Base-by-base conservation (phyloP, 1,140 invertebrate species). In the Octopus bimaculoides region DNA sequence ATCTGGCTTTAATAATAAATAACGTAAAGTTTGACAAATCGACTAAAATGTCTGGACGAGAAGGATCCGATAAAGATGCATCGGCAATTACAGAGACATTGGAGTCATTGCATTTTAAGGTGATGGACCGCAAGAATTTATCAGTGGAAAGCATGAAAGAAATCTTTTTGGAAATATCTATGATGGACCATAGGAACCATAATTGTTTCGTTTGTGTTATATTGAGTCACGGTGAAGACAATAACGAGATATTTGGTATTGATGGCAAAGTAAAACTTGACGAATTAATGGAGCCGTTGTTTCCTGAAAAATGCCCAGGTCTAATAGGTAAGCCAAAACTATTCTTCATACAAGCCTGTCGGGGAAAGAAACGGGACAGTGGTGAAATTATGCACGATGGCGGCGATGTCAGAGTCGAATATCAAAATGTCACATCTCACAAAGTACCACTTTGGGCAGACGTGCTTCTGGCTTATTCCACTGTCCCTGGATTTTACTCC, bases 321-420 rank as follows among this genome's bases (percentile, higher is more conserved):
- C 79, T 90, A 54, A 78, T 76, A 14, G 85, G 84, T 20, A 90
- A 89, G 82, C 89, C 89, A 52, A 90, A 90, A 79, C 84, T 90
- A 5, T 90, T 90, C 78, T 86, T 91, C 71, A 83, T 91, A 41
- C 26, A 41, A 41, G 26, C 26, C 26, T 41, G 26, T 41, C 26
- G 26, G 26, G 26, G 26, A 41, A 41, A 2, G 26, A 41, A 41
- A 41, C 0, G 2, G 26, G 26, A 41, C 26, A 41, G 26, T 2
- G 26, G 26, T 41, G 26, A 0, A 41, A 0, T 2, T 41, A 41
- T 41, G 26, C 26, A 41, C 26, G 26, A 41, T 41, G 26, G 0
- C 26, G 26, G 26, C 26, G 26, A 41, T 41, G 0, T 41, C 2
- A 41, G 26, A 41, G 26, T 41, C 0, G 2, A 41, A 41, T 41